Evolutionary conservation across 2,797 vertebrate species (phyloP), one percentile per base, ranked within the genome.

Genomic region (Picus viridis): DNA sequence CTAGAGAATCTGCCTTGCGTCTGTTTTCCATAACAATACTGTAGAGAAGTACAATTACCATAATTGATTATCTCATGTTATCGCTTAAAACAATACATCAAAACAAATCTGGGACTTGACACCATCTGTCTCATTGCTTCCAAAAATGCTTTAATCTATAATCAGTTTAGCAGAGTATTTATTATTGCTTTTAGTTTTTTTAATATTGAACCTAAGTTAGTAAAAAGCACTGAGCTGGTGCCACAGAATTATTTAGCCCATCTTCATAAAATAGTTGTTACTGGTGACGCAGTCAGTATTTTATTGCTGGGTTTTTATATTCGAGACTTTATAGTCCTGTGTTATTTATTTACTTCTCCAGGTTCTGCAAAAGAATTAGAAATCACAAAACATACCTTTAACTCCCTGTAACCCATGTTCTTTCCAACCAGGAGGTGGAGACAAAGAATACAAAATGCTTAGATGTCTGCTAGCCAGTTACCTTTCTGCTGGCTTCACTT

Each of bases 351-450:
- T 83, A 22, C 19, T 45, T 53, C 63, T 27, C 11, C 41, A 75
- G 17, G 75, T 83, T 83, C 23, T 47, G 4, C 6, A 3, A 72
- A 63, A 26, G 32, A 72, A 57, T 29, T 59, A 11, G 34, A 72
- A 88, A 63, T 64, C 26, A 29, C 20, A 77, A 36, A 9, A 13
- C 43, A 6, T 51, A 45, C 18, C 20, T 65, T 63, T 67, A 86
- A 53, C 12, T 63, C 18, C 3, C 10, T 58, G 36, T 45, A 80
- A 47, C 15, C 18, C 53, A 49, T 0, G 2, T 76, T 76, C 53
- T 63, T 91, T 89, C 32, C 45, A 76, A 81, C 65, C 94, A 92
- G 73, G 78, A 94, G 95, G 67, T 94, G 95, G 93, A 95, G 96
- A 96, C 96, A 96, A 83, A 96, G 95, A 64, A 93, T 88, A 84